Evolutionary conservation across 1,140 invertebrate species (phyloP).

Genomic region (Sweltsa coloradensis): DNA sequence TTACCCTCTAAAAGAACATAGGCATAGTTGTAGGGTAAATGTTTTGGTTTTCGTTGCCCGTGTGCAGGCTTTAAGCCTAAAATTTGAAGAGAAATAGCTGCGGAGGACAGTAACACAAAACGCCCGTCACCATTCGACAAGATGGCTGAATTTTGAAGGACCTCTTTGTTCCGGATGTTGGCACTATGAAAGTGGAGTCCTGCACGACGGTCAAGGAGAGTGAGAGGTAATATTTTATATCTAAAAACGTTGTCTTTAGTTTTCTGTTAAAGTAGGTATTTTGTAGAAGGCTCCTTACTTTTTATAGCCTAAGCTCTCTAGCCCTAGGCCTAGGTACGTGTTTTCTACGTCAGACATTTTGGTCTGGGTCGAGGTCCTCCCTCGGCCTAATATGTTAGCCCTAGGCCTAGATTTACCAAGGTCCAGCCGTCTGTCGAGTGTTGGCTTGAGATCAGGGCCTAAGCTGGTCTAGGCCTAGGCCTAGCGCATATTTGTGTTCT

Average conservation of each 20-base stretch:
- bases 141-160: slow-evolving; percentile 17
- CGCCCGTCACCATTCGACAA: slow-evolving; percentile 12
- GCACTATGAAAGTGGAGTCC: slow-evolving; percentile 15
- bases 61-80: not conserved
- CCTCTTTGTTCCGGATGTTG: slow-evolving; percentile 16
- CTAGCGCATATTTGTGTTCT: too few relatives aligned
- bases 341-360: slow-evolving; percentile 1
- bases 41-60: slow-evolving; percentile 10
- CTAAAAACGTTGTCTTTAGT: too few relatives aligned
- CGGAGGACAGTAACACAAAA: slow-evolving; percentile 11
- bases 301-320: too few relatives aligned
- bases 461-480: too few relatives aligned
- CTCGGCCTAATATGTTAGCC: not conserved
- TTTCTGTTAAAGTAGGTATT: too few relatives aligned
- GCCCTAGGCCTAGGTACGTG: too few relatives aligned
- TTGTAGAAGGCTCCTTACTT: too few relatives aligned
- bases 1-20: slow-evolving; percentile 13
- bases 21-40: slow-evolving; percentile 5
- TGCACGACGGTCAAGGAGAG: slow-evolving; percentile 12
- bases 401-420: not conserved
- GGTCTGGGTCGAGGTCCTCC: not conserved
- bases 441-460: too few relatives aligned
- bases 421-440: too few relatives aligned
- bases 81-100: slow-evolving; percentile 7
- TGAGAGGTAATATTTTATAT: slow-evolving; percentile 16